Evolutionary conservation across 2,113 vertebrate species (phyloP).

Genomic region (Caloenas nicobarica): DNA sequence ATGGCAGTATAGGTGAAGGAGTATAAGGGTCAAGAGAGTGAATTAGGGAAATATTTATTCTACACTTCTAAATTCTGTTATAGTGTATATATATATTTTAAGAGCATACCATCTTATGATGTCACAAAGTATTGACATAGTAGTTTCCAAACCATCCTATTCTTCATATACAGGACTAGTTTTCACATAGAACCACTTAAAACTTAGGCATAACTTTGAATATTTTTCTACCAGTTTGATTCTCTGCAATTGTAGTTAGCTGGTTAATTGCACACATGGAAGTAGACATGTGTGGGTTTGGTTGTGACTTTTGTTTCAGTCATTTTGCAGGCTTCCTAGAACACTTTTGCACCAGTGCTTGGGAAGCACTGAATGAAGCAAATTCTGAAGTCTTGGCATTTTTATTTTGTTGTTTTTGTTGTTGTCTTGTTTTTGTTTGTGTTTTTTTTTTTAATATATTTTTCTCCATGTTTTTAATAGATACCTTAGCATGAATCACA

Average conservation of each 20-base stretch:
- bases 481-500: neutral
- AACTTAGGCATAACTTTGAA: neutral
- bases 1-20: neutral
- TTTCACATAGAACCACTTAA: neutral
- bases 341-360: neutral
- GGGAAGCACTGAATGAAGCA: accelerated
- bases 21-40: neutral
- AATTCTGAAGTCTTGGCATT: neutral
- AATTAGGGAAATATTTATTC: neutral
- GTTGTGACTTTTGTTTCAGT: neutral
- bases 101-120: neutral
- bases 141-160: neutral
- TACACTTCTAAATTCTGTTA: neutral
- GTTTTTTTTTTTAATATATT: neutral
- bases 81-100: neutral
- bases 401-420: no score
- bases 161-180: neutral
- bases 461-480: neutral
- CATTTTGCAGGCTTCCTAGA: neutral
- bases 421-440: no score
- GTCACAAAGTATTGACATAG: neutral
- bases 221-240: neutral
- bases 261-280: neutral
- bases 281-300: accelerated
- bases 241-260: neutral